Conservation (phyloP, 2,888 invertebrate genomes). For the Lasioglossum oenotherae region DNA sequence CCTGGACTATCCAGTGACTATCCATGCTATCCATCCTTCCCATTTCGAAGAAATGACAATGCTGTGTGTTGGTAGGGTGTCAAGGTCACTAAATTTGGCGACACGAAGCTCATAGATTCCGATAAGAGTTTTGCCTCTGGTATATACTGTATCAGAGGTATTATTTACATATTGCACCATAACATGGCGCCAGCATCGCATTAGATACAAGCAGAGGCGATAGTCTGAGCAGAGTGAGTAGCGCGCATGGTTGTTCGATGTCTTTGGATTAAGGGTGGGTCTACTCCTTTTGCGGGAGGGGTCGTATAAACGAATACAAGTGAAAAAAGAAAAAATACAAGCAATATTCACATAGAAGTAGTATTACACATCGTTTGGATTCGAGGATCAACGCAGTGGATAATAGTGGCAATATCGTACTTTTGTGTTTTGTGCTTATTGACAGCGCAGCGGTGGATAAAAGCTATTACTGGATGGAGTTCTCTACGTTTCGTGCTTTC, state of each 20-base stretch:
- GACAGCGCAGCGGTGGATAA: constrained; percentile 85
- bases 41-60: not conserved
- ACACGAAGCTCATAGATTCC: not conserved
- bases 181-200: constrained; percentile 46
- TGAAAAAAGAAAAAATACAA: constrained; percentile 85
- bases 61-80: not conserved
- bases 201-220: constrained; percentile 25
- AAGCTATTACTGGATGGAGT: constrained; percentile 73
- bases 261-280: constrained; percentile 74
- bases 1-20: too few species aligned
- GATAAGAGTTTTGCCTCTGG: not conserved
- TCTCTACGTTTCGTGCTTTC: constrained; percentile 66
- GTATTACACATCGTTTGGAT: not conserved
- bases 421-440: constrained; percentile 34
- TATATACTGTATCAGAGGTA: not conserved
- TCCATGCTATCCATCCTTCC: too few species aligned
- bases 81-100: not conserved
- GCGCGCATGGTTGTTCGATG: constrained; percentile 63
- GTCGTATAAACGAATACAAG: constrained; percentile 66
- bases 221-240: constrained; percentile 47
- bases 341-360: constrained; percentile 86
- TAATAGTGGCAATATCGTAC: constrained; percentile 52
- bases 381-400: constrained; percentile 17
- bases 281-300: constrained; percentile 74
- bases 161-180: constrained; percentile 8